Evolutionary conservation across 2,888 invertebrate genomes (phyloP), one percentile per base, ranked within the genome.

Genomic region (Volucella zonaria): DNA sequence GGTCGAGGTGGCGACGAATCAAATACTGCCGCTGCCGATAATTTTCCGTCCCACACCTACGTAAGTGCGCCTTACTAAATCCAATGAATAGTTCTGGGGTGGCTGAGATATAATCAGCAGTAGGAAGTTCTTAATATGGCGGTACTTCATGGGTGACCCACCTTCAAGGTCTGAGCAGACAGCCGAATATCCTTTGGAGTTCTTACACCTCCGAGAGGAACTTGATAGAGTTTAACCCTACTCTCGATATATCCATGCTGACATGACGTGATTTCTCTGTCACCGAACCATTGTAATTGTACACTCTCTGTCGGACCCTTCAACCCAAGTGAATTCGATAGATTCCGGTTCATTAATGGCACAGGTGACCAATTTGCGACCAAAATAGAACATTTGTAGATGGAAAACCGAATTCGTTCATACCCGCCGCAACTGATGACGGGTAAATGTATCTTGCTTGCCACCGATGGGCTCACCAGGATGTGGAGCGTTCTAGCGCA

Each of bases 231-330:
- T 56, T 38, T 8, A 40, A 23, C 9, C 59, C 38, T n/a, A 45
- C 31, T 61, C 86, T 80, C 0, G 82, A 79, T 11, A 87, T 85
- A 14, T 76, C 43, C n/a, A 86, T 40, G 8, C 56, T 47, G 11
- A 82, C 68, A 14, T 66, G 51, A 43, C 42, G 64, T 40, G 82
- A 80, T 12, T 61, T 18, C 54, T 77, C 71, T 8, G 67, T 71
- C 8, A 54, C 51, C 81, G 38, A 82, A 80, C 77, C 85, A 86
- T 56, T 85, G 77, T 6, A 86, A 23, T 12, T 49, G 73, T 43
- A 86, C 51, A 0, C 31, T 47, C 8, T 79, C 71, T 10, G 18
- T 76, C 14, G 62, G 59, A 6, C 75, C 83, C 15, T 42, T 66
- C 15, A 66, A 49, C 10, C n/a, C 31, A 11, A n/a, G n/a, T n/a